These are phyloP conservation scores for Scomberomorus guttatus DNA, from an alignment of 2,797 vertebrate species.

Conservation along the genomic window DNA sequence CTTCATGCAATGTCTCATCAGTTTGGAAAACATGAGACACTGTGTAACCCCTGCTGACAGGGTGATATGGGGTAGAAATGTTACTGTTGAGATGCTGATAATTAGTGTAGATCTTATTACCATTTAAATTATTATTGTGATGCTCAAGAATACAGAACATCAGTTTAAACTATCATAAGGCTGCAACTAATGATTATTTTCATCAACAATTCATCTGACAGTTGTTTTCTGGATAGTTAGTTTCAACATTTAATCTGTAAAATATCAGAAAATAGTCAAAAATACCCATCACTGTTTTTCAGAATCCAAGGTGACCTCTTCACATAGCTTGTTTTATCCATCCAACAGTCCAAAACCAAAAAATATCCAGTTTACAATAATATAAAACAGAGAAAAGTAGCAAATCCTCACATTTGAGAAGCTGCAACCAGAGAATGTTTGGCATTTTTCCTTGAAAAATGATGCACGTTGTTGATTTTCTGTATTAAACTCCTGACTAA, in stretches of 20 bases:
- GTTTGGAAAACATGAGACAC: neutral
- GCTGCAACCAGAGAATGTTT: neutral
- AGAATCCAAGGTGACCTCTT: too few relatives aligned
- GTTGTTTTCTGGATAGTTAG: too few relatives aligned
- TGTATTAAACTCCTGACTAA: neutral
- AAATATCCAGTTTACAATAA: neutral
- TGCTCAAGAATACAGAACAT: neutral
- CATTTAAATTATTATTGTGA: neutral
- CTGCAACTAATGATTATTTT: neutral
- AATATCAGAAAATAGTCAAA: too few relatives aligned
- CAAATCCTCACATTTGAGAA: neutral
- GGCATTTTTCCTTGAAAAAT: too few relatives aligned
- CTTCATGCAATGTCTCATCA: conserved; percentile 3
- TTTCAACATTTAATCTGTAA: neutral
- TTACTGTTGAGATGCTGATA: neutral
- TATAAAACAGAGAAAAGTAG: neutral
- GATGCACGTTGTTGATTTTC: too few relatives aligned
- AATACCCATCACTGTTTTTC: too few relatives aligned
- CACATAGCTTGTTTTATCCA: too few relatives aligned
- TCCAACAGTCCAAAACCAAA: too few relatives aligned
- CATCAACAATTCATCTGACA: neutral
- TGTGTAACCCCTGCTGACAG: neutral
- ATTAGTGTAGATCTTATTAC: neutral
- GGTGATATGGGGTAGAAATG: fast-evolving
- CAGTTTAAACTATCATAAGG: neutral